A percentile compares a stretch with the other conserved stretches of the same genome.
These are phyloP conservation scores for Tetranychus piercei DNA, from an alignment of 2,888 invertebrate genomes.

Conservation along the genomic window DNA sequence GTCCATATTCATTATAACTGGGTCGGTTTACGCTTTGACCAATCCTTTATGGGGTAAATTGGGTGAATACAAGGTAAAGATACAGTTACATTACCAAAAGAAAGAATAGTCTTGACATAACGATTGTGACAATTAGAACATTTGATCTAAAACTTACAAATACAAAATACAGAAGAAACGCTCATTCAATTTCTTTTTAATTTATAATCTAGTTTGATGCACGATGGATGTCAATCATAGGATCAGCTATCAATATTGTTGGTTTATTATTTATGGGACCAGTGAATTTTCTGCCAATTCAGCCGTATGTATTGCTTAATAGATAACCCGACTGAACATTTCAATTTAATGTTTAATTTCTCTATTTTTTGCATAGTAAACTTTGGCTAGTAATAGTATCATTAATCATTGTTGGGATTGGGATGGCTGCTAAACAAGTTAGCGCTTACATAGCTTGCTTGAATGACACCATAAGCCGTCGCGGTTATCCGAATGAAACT, in stretches of 20 bases:
- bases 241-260: conserved; percentile 32
- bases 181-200: not conserved
- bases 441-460: conserved; percentile 69
- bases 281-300: conserved; percentile 50
- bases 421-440: conserved; percentile 63
- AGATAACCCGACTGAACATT: not conserved
- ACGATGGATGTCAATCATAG: conserved; percentile 28
- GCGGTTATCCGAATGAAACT: conserved; percentile 54
- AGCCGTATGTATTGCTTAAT: conserved; percentile 37
- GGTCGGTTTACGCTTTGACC: conserved; percentile 55
- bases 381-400: conserved; percentile 44
- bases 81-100: not conserved
- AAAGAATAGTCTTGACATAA: not conserved
- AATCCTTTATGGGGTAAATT: conserved; percentile 64
- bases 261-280: conserved; percentile 64
- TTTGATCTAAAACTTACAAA: not conserved
- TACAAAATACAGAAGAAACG: not conserved
- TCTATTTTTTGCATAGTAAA: not conserved
- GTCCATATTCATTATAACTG: conserved; percentile 63
- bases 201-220: conserved; percentile 17
- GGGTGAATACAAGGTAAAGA: conserved; percentile 43
- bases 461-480: conserved; percentile 46
- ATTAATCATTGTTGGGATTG: conserved; percentile 57
- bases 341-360: not conserved
- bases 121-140: no score